Conservation (phyloP, 30 jellyfish, hydroid and myxozoan species). For the Turritopsis rubra region DNA sequence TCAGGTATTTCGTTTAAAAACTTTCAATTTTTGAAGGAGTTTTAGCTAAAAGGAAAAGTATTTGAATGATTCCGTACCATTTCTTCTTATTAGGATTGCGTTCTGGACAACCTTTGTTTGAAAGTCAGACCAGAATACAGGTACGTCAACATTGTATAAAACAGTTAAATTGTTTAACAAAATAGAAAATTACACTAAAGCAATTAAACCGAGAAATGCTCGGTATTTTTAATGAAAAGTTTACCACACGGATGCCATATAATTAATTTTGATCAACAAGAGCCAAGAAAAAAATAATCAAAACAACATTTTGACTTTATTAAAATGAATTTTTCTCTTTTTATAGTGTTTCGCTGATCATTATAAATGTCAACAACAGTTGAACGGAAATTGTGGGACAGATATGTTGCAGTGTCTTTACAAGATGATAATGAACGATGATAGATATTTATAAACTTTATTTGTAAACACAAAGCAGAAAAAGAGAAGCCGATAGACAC, state of each 20-base stretch:
- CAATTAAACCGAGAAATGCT: background rate
- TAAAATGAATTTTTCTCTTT: background rate
- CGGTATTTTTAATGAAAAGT: background rate
- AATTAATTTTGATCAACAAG: background rate
- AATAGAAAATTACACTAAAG: too few species aligned
- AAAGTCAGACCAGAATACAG: background rate
- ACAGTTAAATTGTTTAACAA: too few species aligned
- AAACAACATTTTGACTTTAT: background rate
- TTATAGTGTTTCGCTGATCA: background rate
- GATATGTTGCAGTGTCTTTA: background rate
- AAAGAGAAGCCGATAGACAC: too few species aligned
- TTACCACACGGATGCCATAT: background rate
- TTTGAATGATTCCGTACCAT: background rate
- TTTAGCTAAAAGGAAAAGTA: background rate
- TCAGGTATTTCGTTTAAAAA: background rate
- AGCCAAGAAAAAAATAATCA: background rate
- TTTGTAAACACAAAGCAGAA: too few species aligned
- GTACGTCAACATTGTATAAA: background rate
- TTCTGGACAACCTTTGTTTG: background rate
- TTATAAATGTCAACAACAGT: background rate
- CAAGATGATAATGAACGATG: background rate
- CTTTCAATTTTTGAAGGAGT: background rate
- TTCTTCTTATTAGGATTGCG: background rate
- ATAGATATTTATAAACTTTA: background rate
- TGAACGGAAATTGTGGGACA: background rate